Conservation (phyloP, 2,113 vertebrate genomes). For the Damaliscus lunatus region DNA sequence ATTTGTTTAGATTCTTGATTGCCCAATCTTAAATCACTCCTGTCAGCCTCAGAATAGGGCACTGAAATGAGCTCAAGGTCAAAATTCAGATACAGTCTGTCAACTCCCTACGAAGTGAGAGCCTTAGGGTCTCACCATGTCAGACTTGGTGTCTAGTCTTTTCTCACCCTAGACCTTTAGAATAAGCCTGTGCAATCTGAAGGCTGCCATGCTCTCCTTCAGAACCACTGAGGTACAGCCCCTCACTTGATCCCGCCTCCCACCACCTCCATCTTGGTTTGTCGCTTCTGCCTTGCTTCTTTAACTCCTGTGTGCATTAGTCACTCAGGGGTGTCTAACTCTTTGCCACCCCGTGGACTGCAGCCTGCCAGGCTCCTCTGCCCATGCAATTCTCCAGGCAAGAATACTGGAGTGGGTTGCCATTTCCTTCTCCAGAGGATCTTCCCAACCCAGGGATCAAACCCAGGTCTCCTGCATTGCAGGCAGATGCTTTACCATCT, state of each 20-base stretch:
- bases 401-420: not conserved
- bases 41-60: not conserved
- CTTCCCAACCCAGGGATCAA: not conserved
- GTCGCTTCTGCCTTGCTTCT: not conserved
- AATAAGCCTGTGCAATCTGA: not conserved
- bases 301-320: not conserved
- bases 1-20: not conserved
- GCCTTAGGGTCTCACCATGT: not conserved
- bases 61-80: not conserved
- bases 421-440: not conserved
- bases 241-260: not conserved
- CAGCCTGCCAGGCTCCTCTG: not conserved
- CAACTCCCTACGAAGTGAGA: not conserved
- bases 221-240: not conserved
- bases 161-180: not conserved
- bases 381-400: not conserved
- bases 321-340: not conserved
- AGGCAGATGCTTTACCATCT: not conserved
- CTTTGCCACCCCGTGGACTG: not conserved
- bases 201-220: not conserved
- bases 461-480: not conserved
- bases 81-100: not conserved
- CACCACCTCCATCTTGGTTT: not conserved
- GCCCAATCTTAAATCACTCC: not conserved
- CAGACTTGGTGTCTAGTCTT: not conserved